Evolutionary conservation across 2,797 vertebrate genomes (phyloP), one percentile per base, ranked within the genome.

Genomic region (Potorous gilbertii): DNA sequence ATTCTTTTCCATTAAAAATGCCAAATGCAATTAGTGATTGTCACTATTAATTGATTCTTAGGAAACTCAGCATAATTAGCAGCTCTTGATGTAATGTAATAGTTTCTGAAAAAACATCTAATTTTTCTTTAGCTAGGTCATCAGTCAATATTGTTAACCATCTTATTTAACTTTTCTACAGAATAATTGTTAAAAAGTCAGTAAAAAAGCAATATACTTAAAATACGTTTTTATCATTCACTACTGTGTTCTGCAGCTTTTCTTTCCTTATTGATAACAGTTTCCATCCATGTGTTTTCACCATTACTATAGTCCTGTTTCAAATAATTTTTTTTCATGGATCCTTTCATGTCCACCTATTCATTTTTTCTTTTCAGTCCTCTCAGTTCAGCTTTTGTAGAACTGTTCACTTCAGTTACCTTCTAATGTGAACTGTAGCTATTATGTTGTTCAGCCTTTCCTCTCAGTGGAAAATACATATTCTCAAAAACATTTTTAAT

Each of bases 271-370:
- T 1, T 92, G 21, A 54, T 94, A 94, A 28, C 0, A 56, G 93
- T 93, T 97, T 95, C 55, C 92, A 95, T 91, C 94, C 56, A 46
- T 94, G 94, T 90, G 16, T 54, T 93, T 96, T 95, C 5, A 34
- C 90, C 54, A 1, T 93, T 57, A 18, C 81, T 9, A 24, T 90
- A 6, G 94, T 90, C 92, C 1, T 94, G 0, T 96, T 97, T 21
- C 18, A 93, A 13, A 93, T n/a, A 57, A 2, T 14, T 90, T 87
- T 94, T 62, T 90, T 55, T 81, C 18, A 31, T 90, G 50, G 52
- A 12, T 27, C 21, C 29, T 31, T 90, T 18, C 24, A n/a, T n/a
- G 31, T 14, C 62, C 5, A n/a, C 14, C 62, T 66, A 66, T 66
- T n/a, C 59, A n/a, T 66, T 66, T 62, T 29, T 59, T 66, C 62